Base-by-base conservation (phyloP, 1,140 invertebrate species). In the Homarus americanus region DNA sequence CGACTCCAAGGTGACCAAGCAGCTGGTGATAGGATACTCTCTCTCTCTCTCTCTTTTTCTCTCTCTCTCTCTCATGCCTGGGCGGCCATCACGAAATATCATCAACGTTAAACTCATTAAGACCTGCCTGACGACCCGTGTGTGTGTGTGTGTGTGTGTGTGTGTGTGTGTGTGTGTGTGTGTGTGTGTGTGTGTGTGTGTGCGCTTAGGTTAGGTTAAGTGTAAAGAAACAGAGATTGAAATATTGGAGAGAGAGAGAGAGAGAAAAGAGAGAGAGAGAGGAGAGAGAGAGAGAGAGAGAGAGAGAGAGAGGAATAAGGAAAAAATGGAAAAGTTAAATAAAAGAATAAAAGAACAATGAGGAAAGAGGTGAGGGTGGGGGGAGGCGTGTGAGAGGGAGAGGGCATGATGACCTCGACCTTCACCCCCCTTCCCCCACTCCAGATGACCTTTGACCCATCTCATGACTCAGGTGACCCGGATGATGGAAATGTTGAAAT, bases 91-190 rank as follows among this genome's bases (percentile, higher is more conserved):
- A 49, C 44, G 17, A 49, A 4, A 49, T 4, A 2, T 49, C n/a
- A n/a, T n/a, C n/a, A n/a, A n/a, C n/a, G n/a, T n/a, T n/a, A n/a
- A n/a, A n/a, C n/a, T 49, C 44, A 49, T 49, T 49, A 49, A 12
- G 5, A n/a, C 12, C 28, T 73, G 0, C 32, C 5, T 82, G 2
- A 24, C 15, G 10, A 1, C 49, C 9, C 36, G 40, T 49, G 40
- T 82, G 38, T 49, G 38, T 82, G 38, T 49, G 38, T 80, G 78
- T 80, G 78, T 80, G 78, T 80, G 38, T 80, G 78, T 80, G 78
- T 80, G 78, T 80, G 78, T 80, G 78, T 41, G 78, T 80, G 78
- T 41, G 78, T 41, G 78, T 80, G 78, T 41, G 41, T 80, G 78
- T 80, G 78, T 41, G 32, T 73, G 72, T 73, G 78, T 41, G 41